A percentile compares a stretch with the other conserved stretches of the same genome.
Evolutionary conservation across 2,113 vertebrate genomes (phyloP).

Genomic region (Chloropsis hardwickii): DNA sequence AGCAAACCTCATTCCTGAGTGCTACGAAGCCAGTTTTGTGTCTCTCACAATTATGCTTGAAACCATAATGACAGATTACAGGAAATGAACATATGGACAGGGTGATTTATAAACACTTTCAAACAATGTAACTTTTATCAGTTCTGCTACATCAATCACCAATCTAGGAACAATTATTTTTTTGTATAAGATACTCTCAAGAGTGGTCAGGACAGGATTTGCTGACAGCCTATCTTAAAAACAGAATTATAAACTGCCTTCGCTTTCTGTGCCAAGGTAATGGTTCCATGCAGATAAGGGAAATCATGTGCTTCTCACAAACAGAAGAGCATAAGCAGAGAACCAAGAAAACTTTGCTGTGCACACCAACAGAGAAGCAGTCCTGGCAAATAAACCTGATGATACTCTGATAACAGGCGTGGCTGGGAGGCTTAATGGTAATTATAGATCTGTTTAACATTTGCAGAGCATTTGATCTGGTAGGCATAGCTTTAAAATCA

Average conservation of each 20-base stretch:
- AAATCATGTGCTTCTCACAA: background rate
- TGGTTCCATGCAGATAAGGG: constrained; percentile 37
- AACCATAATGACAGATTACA: constrained; percentile 67
- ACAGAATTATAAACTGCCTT: constrained; percentile 10
- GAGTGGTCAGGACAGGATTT: constrained; percentile 51
- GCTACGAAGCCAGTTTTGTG: constrained; percentile 37
- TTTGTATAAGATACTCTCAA: constrained; percentile 54
- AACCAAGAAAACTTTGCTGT: background rate
- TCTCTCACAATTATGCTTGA: constrained; percentile 54
- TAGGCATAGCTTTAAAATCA: background rate
- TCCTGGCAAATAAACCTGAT: background rate
- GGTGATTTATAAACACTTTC: constrained; percentile 63
- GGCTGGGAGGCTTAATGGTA: background rate
- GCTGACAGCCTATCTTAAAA: constrained; percentile 52
- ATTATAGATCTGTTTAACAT: background rate
- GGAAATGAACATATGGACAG: constrained; percentile 58
- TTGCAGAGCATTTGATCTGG: background rate
- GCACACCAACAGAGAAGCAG: background rate
- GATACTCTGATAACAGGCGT: background rate
- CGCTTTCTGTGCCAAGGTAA: background rate
- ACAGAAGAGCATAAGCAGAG: background rate
- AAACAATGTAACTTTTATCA: constrained; percentile 71
- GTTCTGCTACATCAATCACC: constrained; percentile 63
- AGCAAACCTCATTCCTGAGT: constrained; percentile 27
- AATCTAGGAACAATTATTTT: constrained; percentile 57